These are phyloP conservation scores for Colostygia pectinataria DNA, from an alignment of 2,888 invertebrate species.

Conservation along the genomic window DNA sequence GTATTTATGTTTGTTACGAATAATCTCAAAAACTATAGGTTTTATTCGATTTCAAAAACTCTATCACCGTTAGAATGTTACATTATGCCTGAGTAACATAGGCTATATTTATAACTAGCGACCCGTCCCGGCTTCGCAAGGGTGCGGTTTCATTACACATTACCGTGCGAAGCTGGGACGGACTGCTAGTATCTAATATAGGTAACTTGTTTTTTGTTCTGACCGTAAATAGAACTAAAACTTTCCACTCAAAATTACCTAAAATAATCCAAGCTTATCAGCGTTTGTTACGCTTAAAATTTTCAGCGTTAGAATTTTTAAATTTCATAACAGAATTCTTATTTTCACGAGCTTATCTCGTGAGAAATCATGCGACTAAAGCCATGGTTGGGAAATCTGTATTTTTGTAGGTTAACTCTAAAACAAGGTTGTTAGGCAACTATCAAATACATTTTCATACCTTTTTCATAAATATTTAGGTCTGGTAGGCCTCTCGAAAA, in stretches of 20 bases:
- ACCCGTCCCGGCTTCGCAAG: no score
- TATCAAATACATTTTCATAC: slow-evolving; percentile 9
- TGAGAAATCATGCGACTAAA: slow-evolving; percentile 38
- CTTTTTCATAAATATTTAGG: slow-evolving; percentile 16
- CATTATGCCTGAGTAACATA: no score
- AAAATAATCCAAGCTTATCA: slow-evolving; percentile 23
- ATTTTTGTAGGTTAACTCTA: slow-evolving; percentile 10
- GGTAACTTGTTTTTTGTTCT: slow-evolving; percentile 3
- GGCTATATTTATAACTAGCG: no score
- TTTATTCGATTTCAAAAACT: no score
- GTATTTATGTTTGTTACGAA: no score
- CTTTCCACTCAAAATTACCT: slow-evolving; percentile 4
- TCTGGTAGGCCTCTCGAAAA: slow-evolving; percentile 44
- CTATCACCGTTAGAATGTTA: no score
- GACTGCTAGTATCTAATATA: no score
- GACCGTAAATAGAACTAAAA: slow-evolving; percentile 3
- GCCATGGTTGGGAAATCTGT: slow-evolving; percentile 5
- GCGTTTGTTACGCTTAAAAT: slow-evolving; percentile 21
- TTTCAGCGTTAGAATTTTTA: slow-evolving; percentile 23
- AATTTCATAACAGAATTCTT: slow-evolving; percentile 29
- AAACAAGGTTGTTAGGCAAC: slow-evolving; percentile 1
- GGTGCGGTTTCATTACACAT: no score
- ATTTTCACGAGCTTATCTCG: slow-evolving; percentile 39
- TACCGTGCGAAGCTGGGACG: no score
- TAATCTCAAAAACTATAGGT: no score